phyloP scores from a whole-genome alignment of 1,140 invertebrate genomes.

The Brachionus rubens region DNA sequence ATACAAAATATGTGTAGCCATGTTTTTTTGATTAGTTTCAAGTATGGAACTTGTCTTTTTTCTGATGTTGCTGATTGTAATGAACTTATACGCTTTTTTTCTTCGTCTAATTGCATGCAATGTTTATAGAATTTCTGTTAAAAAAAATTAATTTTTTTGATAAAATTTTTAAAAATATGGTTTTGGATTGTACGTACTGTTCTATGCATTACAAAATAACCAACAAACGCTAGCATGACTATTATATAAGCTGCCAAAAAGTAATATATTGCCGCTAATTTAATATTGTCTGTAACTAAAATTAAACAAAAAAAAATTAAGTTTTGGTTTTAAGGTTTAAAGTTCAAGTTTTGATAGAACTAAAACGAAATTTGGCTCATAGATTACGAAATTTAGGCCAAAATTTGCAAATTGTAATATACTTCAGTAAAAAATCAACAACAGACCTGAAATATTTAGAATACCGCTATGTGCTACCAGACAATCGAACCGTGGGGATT shows the following conservation, averaged over 20 bases:
- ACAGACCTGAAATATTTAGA: no score
- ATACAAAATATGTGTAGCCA: constrained; percentile 36
- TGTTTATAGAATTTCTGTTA: constrained; percentile 24
- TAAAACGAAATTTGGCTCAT: neutral
- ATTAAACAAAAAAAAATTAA: neutral
- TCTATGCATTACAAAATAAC: constrained; percentile 30
- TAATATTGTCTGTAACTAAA: neutral
- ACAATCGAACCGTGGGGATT: no score
- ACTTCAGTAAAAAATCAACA: no score
- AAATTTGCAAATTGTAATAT: no score
- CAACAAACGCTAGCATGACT: constrained; percentile 5
- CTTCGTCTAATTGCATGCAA: constrained; percentile 20
- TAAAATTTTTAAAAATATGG: no score
- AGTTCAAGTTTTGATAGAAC: no score
- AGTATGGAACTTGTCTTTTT: constrained; percentile 6
- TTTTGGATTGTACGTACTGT: neutral
- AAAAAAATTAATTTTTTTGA: neutral
- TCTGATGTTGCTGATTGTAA: neutral
- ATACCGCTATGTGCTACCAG: no score
- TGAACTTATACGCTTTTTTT: neutral
- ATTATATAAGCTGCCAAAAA: constrained; percentile 20
- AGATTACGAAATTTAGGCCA: no score
- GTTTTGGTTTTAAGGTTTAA: no score
- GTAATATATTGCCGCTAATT: constrained; percentile 26
- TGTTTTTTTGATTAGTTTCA: constrained; percentile 2